A percentile compares a stretch with the other conserved stretches of the same genome.
Evolutionary conservation across 2,888 invertebrate genomes (phyloP).

Genomic region (Heterodera filipjevi): DNA sequence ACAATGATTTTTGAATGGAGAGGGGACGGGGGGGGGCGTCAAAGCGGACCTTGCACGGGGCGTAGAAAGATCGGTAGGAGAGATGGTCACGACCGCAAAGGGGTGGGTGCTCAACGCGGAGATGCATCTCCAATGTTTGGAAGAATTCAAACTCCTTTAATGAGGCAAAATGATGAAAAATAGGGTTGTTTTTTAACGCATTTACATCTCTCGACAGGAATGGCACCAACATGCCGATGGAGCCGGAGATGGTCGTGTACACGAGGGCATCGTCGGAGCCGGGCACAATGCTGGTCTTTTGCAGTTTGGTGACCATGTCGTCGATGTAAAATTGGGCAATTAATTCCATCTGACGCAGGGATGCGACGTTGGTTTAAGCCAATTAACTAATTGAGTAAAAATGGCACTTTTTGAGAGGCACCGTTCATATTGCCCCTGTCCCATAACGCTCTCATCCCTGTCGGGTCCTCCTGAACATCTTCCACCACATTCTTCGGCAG

Average conservation of each 20-base stretch:
- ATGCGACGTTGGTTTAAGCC: neutral
- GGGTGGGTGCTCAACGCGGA: slow-evolving; percentile 94
- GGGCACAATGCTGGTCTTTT: slow-evolving; percentile 89
- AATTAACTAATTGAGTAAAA: slow-evolving; percentile 6
- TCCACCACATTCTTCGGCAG: slow-evolving; percentile 88
- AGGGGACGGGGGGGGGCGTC: neutral
- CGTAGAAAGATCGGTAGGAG: slow-evolving; percentile 94
- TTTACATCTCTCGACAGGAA: slow-evolving; percentile 81
- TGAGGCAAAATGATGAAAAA: neutral
- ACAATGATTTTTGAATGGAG: too few species aligned
- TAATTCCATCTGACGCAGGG: slow-evolving; percentile 73
- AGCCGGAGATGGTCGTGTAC: slow-evolving; percentile 90
- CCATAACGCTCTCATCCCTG: slow-evolving; percentile 96
- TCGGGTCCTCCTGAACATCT: slow-evolving; percentile 98
- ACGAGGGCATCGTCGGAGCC: slow-evolving; percentile 95
- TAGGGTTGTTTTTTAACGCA: neutral
- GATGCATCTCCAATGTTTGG: slow-evolving; percentile 98
- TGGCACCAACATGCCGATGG: slow-evolving; percentile 88
- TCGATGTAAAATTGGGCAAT: slow-evolving; percentile 92
- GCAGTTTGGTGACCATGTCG: slow-evolving; percentile 88
- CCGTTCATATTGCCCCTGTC: slow-evolving; percentile 85
- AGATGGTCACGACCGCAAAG: slow-evolving; percentile 95
- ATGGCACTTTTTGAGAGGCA: slow-evolving; percentile 88
- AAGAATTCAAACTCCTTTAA: slow-evolving; percentile 93
- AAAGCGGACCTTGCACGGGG: slow-evolving; percentile 85